A percentile compares a stretch with the other conserved stretches of the same genome.
Evolutionary conservation across 2,113 vertebrate genomes (phyloP).

Genomic region (Cebidichthys violaceus): DNA sequence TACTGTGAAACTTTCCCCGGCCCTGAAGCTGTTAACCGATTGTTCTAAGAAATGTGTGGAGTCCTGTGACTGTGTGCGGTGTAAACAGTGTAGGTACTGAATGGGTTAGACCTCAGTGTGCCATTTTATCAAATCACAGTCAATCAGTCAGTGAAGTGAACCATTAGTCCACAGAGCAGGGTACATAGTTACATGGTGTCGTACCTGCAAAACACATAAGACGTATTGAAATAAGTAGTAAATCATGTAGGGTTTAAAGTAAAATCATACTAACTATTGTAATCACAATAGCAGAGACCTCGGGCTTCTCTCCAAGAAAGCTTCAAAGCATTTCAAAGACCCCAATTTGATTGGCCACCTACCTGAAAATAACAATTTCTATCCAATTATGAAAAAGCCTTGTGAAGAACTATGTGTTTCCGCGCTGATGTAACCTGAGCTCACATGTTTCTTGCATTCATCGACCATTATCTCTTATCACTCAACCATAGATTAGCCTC

Average conservation of each 20-base stretch:
- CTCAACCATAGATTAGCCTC: not conserved
- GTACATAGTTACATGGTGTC: not conserved
- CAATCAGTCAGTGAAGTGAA: not conserved
- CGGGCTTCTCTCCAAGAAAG: too few relatives aligned
- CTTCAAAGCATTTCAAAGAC: not conserved
- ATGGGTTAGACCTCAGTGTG: not conserved
- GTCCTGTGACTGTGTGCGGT: not conserved
- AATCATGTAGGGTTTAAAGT: too few relatives aligned
- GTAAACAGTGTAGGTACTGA: not conserved
- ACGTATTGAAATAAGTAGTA: too few relatives aligned
- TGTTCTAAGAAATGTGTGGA: not conserved
- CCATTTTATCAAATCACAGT: not conserved
- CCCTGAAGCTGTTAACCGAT: not conserved
- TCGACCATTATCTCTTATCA: not conserved
- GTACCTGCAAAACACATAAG: too few relatives aligned
- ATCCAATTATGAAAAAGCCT: not conserved
- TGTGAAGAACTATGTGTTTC: not conserved
- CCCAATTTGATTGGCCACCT: not conserved
- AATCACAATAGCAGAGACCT: too few relatives aligned
- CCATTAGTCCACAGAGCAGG: not conserved
- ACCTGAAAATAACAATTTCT: not conserved
- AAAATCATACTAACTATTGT: too few relatives aligned
- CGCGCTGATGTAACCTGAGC: not conserved
- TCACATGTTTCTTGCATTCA: not conserved
- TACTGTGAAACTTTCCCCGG: conserved; percentile 3